These are phyloP conservation scores for Mirza zaza DNA, from an alignment of 2,113 vertebrate species.

Conservation along the genomic window DNA sequence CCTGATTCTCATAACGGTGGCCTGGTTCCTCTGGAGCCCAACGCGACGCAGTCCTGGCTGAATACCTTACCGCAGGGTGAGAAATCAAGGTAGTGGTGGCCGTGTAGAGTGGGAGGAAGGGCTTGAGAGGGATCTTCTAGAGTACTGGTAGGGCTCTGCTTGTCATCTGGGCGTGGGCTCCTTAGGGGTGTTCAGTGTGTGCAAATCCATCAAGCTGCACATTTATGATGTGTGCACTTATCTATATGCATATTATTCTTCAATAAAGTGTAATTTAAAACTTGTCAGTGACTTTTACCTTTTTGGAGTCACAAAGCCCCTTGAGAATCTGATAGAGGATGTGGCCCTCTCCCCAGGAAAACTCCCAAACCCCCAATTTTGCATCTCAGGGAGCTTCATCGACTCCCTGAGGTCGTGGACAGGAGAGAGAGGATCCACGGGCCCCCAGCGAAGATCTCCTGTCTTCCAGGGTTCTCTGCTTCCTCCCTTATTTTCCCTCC, in stretches of 20 bases:
- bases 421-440: not conserved
- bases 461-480: not conserved
- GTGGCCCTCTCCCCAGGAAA: not conserved
- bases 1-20: not conserved
- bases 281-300: not conserved
- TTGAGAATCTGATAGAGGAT: not conserved
- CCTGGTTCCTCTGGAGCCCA: not conserved
- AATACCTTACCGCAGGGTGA: not conserved
- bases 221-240: not conserved
- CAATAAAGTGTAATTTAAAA: not conserved
- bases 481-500: not conserved
- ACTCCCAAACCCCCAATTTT: not conserved
- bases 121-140: too few relatives aligned
- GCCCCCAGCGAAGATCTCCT: not conserved
- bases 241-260: not conserved
- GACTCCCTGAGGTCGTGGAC: not conserved
- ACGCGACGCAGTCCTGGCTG: too few relatives aligned
- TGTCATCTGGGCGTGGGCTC: not conserved
- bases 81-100: not conserved
- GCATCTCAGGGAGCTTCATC: not conserved
- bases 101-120: not conserved
- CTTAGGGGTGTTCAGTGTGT: not conserved
- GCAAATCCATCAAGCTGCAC: not conserved
- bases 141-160: not conserved
- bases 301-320: not conserved